phyloP scores from a whole-genome alignment of 2,113 vertebrate genomes.

The Sebastes schlegelii region DNA sequence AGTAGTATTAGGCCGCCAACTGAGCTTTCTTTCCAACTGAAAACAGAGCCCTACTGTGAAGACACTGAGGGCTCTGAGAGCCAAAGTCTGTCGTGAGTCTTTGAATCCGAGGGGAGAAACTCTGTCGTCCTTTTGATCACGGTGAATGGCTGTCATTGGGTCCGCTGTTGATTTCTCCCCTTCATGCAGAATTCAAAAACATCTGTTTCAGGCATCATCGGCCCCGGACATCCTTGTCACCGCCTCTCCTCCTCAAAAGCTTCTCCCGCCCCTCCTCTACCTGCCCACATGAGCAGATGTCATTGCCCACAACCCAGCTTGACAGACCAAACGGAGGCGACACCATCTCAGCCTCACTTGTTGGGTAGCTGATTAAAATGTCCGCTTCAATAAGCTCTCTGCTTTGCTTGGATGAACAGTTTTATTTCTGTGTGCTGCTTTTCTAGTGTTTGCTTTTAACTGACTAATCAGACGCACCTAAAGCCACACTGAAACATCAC shows the following conservation, averaged over 20 bases:
- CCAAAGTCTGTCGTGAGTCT: conserved; percentile 37
- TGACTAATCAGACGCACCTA: conserved; percentile 55
- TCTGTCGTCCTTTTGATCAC: conserved; percentile 65
- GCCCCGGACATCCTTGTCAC: conserved; percentile 45
- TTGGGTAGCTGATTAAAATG: conserved; percentile 76
- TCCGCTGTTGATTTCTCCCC: conserved; percentile 53
- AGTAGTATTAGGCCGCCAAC: conserved; percentile 10
- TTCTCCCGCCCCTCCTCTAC: conserved; percentile 41
- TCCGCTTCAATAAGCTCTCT: conserved; percentile 68
- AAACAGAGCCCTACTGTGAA: conserved; percentile 49
- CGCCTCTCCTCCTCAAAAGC: conserved; percentile 38
- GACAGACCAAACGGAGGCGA: conserved; percentile 58
- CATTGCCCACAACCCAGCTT: conserved; percentile 46
- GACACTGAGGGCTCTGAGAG: conserved; percentile 36
- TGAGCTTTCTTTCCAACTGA: conserved; percentile 20
- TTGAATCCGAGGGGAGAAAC: conserved; percentile 31
- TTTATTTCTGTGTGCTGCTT: conserved; percentile 59
- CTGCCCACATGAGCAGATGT: conserved; percentile 36
- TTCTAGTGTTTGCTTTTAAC: conserved; percentile 58
- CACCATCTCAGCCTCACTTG: conserved; percentile 69
- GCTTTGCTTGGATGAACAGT: conserved; percentile 64
- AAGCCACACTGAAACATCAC: conserved; percentile 36
- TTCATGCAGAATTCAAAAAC: conserved; percentile 67
- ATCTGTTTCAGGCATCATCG: conserved; percentile 47
- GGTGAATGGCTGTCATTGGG: conserved; percentile 55